Base-by-base conservation (phyloP, 2,888 invertebrate genomes). In the Temnothorax unifasciatus region DNA sequence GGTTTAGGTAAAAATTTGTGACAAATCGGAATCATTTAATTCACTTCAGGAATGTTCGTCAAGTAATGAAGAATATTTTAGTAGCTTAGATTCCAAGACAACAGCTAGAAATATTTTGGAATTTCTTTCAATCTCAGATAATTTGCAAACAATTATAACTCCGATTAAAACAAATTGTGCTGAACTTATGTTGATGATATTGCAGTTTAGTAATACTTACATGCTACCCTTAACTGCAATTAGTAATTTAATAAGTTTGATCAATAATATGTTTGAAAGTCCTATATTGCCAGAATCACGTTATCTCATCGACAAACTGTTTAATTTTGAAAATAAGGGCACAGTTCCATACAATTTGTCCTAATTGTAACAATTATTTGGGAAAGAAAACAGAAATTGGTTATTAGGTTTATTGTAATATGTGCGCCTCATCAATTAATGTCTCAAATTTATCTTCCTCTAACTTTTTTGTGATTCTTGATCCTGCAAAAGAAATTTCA, bases 131-230 rank as follows among this genome's bases (percentile, higher is more conserved):
- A 29, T 29, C 29, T 29, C 29, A 29, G 29, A 29, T 29, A 29
- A 29, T 29, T 29, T 29, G 29, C 29, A 29, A 29, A 29, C 29
- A 9, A 63, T 2, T 9, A 9, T 38, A 63, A 4, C 34, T 38
- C 9, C 63, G 2, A 38, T 38, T 9, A 63, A 4, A 63, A n/a
- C n/a, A n/a, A 63, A 38, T 63, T n/a, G n/a, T 38, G 38, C 9
- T n/a, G 63, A 63, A 38, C 38, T 63, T 38, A 38, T 63, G 34
- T 63, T 63, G 38, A 34, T 63, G 38, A n/a, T 63, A n/a, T 3
- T 63, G 3, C 38, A 63, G 38, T 63, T 63, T 63, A 38, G 38
- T 38, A n/a, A 9, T 38, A 63, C 63, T 3, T 11, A 63, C 38
- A 63, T 1, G 38, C 4, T 38, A 38, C 11, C 63, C 8, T 63